Base-by-base conservation (phyloP, 1,140 invertebrate species). In the Ceratina calcarata region DNA sequence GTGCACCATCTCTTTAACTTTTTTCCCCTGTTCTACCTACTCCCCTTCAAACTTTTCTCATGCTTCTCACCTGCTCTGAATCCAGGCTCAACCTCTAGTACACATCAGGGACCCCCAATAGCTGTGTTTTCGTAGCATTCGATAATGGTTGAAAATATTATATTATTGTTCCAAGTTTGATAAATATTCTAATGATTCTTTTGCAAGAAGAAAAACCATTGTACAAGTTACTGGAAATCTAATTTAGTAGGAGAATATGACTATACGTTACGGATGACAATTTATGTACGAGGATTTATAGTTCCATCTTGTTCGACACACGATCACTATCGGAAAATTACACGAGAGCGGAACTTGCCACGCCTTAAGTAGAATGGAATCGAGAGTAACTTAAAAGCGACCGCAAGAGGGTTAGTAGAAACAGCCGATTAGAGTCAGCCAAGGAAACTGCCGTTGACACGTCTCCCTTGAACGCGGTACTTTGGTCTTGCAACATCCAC, bases 381-480 rank as follows among this genome's bases (percentile, higher is more conserved):
- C 51, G 67, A 60, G 22, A 15, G 22, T 13, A 32, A 78, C 75
- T 61, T 68, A 68, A 77, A 68, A 45, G 32, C 18, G 65, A 51
- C 55, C 45, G n/a, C 60, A 37, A 67, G 75, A 18, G 18, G 15
- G 68, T 71, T 78, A 78, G 67, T 78, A 18, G 67, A 71, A 51
- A 55, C 49, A 62, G 27, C 13, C 68, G 76, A 71, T 64, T 78
- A 78, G 62, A 55, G 76, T 64, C 76, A 64, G 67, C 45, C 58
- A 8, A 16, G 10, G 68, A 53, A 71, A 71, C 58, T 24, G 6
- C 0, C 7, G 27, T 3, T n/a, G 45, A 53, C 66, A 20, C 13
- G 55, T 61, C 37, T 61, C 37, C 69, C 37, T 58, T 13, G 24
- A 10, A n/a, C 10, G n/a, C 7, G 10, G 22, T 64, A 27, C 64